Conservation (phyloP, 2,888 invertebrate genomes). For the Icerya purchasi region DNA sequence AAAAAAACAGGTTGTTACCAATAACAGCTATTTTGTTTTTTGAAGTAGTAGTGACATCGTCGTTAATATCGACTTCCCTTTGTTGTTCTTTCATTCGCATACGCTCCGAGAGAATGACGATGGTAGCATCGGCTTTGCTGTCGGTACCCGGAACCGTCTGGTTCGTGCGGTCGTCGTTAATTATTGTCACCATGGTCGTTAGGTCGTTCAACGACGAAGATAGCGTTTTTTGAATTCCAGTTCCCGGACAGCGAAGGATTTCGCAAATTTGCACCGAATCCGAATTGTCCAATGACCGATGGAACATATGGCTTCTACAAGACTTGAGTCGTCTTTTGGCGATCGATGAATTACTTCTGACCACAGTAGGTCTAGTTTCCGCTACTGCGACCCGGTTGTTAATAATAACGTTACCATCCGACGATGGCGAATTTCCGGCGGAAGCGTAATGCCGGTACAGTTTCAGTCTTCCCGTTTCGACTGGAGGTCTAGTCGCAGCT, state of each 20-base stretch:
- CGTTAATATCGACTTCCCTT: too few relatives aligned
- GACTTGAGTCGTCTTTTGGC: constrained; percentile 13
- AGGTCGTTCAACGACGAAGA: constrained; percentile 24
- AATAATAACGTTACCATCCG: background rate
- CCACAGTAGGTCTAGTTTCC: background rate
- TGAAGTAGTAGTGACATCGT: background rate
- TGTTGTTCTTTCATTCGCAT: too few relatives aligned
- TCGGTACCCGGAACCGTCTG: too few relatives aligned
- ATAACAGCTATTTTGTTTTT: too few relatives aligned
- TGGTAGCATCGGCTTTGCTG: too few relatives aligned
- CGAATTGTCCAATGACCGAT: constrained; percentile 14
- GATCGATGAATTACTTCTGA: background rate
- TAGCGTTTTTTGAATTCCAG: background rate
- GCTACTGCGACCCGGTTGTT: background rate
- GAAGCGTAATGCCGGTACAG: too few relatives aligned
- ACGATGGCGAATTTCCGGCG: background rate
- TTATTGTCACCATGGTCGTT: constrained; percentile 42
- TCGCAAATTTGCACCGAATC: constrained; percentile 1
- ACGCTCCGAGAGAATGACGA: too few relatives aligned
- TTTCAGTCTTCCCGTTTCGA: background rate
- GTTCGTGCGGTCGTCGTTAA: too few relatives aligned
- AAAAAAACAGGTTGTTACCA: too few relatives aligned
- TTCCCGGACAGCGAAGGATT: background rate
- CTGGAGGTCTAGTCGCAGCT: background rate
- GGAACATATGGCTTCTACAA: constrained; percentile 14